Base-by-base conservation (phyloP, 2,888 invertebrate species). In the Bimastos eiseni region DNA sequence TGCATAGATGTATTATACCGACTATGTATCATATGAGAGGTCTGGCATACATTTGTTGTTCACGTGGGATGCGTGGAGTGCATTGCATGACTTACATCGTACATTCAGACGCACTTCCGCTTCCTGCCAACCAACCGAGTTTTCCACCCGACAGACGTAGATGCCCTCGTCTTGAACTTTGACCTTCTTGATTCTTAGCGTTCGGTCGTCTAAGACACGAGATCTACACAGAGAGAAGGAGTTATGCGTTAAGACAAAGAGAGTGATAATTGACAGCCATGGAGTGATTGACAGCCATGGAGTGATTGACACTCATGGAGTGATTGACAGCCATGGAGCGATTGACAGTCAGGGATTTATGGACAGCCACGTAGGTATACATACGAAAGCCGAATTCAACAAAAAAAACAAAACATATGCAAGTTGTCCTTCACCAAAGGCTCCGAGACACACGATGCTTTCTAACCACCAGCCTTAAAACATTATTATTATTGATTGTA, bases 91-190 rank as follows among this genome's bases (percentile, higher is more conserved):
- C 98, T 97, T 96, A 98, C 98, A 98, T 94, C 98, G 97, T 88
- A 98, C 97, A 91, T 97, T 97, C 84, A 98, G 96, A 83, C 97
- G 97, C 38, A 98, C 98, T 94, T 97, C 97, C 21, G 98, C 97
- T 90, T 97, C 96, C 93, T 98, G 97, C 55, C 70, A 92, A 33
- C 93, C 93, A n/a, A 93, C 91, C 6, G 91, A 49, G 90, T 93
- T 93, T 90, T 92, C 92, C 19, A 91, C 93, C 33, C 92, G 90
- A 89, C 93, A 93, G 89, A 91, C 91, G 91, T 93, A 93, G 34
- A 90, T 83, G 30, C 93, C 93, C 44, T 91, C 93, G 55, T 93
- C 93, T 24, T 90, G 84, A 36, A 92, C 91, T 70, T 91, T 90
- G 15, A 92, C 92, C 34, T 91, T 89, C 55, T 89, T 90, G 36